A percentile compares a stretch with the other conserved stretches of the same genome.
phyloP scores from a whole-genome alignment of 2,888 invertebrate genomes.

The Pemphredon lugubris region DNA sequence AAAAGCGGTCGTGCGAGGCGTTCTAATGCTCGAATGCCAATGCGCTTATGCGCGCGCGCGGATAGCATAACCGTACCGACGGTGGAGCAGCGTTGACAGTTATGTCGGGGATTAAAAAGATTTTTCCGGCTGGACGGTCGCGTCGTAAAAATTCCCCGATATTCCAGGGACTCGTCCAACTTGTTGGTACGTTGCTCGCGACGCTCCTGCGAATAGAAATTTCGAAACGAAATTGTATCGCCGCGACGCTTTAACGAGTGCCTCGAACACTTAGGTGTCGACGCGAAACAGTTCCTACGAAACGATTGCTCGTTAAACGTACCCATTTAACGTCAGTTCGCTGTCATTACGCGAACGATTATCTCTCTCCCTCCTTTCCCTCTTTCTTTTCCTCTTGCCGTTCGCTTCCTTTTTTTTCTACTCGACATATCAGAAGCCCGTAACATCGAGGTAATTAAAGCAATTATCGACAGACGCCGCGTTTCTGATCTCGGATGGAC shows the following conservation, averaged over 20 bases:
- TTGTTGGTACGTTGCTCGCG: too few species aligned
- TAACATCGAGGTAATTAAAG: constrained; percentile 48
- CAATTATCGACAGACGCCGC: constrained; percentile 47
- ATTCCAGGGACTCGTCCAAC: too few species aligned
- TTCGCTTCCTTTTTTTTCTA: too few species aligned
- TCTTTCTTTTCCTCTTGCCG: too few species aligned
- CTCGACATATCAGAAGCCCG: constrained; percentile 13
- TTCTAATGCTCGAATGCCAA: constrained; percentile 61
- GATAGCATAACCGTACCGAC: not conserved
- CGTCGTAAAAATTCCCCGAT: constrained; percentile 10
- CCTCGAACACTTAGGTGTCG: not conserved
- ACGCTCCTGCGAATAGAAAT: not conserved
- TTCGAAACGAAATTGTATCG: constrained; percentile 5
- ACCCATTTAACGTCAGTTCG: constrained; percentile 27
- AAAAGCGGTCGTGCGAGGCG: constrained; percentile 61
- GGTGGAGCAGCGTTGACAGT: too few species aligned
- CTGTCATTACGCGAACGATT: constrained; percentile 25
- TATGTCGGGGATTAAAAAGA: not conserved
- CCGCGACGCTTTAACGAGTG: constrained; percentile 2
- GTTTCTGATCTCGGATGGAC: constrained; percentile 33
- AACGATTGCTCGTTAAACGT: constrained; percentile 20
- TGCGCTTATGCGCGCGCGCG: constrained; percentile 32
- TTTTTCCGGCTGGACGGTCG: too few species aligned
- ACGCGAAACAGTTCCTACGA: constrained; percentile 12
- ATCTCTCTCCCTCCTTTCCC: too few species aligned